A percentile compares a stretch with the other conserved stretches of the same genome.
phyloP scores from a whole-genome alignment of 2,113 vertebrate species.

The Cynopterus brachyotis region DNA sequence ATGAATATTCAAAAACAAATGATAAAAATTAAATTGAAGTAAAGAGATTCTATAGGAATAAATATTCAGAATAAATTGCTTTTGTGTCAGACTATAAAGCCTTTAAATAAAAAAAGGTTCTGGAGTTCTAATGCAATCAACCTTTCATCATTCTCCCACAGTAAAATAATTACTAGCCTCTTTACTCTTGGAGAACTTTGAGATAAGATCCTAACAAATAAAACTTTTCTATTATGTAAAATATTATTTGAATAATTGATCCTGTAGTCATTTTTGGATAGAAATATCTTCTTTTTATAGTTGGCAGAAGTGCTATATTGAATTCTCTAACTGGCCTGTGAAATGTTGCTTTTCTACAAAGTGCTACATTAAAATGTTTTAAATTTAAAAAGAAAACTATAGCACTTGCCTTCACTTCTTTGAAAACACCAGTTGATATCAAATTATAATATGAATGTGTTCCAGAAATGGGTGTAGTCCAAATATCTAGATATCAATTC shows the following conservation, averaged over 20 bases:
- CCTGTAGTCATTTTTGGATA: constrained; percentile 21
- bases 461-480: neutral
- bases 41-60: neutral
- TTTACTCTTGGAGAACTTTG: constrained; percentile 19
- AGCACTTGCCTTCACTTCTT: neutral
- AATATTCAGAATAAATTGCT: constrained; percentile 28
- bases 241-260: constrained; percentile 49
- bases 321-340: neutral
- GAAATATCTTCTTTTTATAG: neutral
- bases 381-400: constrained; percentile 33
- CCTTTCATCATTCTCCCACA: neutral
- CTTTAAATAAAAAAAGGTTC: neutral
- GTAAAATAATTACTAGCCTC: constrained; percentile 43
- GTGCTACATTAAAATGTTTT: constrained; percentile 49
- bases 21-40: constrained; percentile 40
- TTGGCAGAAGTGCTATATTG: neutral
- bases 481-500: constrained; percentile 24
- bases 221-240: constrained; percentile 17
- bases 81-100: neutral
- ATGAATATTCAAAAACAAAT: neutral
- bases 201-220: constrained; percentile 51
- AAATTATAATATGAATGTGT: constrained; percentile 17
- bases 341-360: neutral
- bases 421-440: constrained; percentile 50
- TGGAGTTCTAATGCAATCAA: neutral